These are phyloP conservation scores for Vannuccia rotundouncinata DNA, from an alignment of 2,888 invertebrate genomes.

Conservation along the genomic window DNA sequence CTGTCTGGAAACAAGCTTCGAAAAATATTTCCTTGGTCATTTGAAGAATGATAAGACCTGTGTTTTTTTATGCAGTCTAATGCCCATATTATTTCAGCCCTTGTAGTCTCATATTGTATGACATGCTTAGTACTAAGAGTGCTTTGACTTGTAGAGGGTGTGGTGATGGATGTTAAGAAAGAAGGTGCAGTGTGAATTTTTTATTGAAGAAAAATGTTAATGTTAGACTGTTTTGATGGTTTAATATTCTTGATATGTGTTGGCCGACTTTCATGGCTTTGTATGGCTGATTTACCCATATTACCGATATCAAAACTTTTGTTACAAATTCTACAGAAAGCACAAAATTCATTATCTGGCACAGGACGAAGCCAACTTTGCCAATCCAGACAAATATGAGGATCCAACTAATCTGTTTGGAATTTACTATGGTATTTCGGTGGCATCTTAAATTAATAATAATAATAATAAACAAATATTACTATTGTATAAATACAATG, in stretches of 20 bases:
- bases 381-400: background rate
- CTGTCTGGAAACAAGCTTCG: background rate
- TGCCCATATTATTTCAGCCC: conserved; percentile 27
- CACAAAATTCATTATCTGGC: background rate
- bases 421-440: background rate
- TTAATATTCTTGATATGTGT: background rate
- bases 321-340: background rate
- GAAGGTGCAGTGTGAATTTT: no score
- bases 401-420: background rate
- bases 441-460: no score
- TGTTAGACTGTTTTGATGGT: background rate
- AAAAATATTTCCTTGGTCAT: conserved; percentile 21
- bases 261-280: background rate
- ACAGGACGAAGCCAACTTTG: background rate
- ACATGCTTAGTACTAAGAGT: conserved; percentile 34
- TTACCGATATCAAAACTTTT: background rate
- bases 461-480: no score
- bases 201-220: background rate
- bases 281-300: background rate
- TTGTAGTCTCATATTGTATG: conserved; percentile 13
- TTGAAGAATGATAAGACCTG: conserved; percentile 22
- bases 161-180: conserved; percentile 2
- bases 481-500: no score
- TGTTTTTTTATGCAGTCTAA: conserved; percentile 19
- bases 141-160: conserved; percentile 37